Evolutionary conservation across 2,113 vertebrate species (phyloP), one percentile per base, ranked within the genome.

Genomic region (Mesoclemmys tuberculata): DNA sequence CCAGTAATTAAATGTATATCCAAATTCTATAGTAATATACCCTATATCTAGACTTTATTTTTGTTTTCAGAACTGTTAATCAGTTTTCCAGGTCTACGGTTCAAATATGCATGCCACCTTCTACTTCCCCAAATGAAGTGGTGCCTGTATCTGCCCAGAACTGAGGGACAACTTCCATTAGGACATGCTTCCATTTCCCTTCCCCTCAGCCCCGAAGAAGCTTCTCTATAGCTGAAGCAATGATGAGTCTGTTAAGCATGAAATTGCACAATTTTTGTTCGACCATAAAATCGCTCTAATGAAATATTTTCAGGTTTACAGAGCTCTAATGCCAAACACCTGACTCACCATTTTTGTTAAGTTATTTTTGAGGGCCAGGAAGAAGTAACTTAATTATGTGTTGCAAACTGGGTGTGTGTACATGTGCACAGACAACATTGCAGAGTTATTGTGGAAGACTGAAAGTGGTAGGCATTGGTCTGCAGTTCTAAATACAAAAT

Each of bases 251-350:
- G 51, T 9, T 88, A 80, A 77, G 21, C 10, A 80, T 2, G 29
- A n/a, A 58, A 68, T 31, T 21, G 1, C 6, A 11, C 19, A 49
- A 41, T 58, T 27, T 13, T 58, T 44, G 4, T 56, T 44, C 29
- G 18, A 24, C 1, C 7, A 19, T 61, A 61, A 58, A 58, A 58
- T 22, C 21, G 11, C 0, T 2, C 13, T 13, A 1, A n/a, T 0
- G 55, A 19, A 71, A 44, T 61, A 58, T 82, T 2, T 44, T 26
- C 83, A 5, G 5, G 1, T 56, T 85, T 84, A 6, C 4, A 48
- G 55, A 90, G 21, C 7, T 54, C 58, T n/a, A 88, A 35, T 0
- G 86, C 4, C 11, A 88, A 87, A 8, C 44, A 22, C 58, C 58
- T 6, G 29, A 61, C 2, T 81, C 10, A 64, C 54, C 87, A 56